Conservation (phyloP, 2,113 vertebrate genomes). For the Amphilophus citrinellus region DNA sequence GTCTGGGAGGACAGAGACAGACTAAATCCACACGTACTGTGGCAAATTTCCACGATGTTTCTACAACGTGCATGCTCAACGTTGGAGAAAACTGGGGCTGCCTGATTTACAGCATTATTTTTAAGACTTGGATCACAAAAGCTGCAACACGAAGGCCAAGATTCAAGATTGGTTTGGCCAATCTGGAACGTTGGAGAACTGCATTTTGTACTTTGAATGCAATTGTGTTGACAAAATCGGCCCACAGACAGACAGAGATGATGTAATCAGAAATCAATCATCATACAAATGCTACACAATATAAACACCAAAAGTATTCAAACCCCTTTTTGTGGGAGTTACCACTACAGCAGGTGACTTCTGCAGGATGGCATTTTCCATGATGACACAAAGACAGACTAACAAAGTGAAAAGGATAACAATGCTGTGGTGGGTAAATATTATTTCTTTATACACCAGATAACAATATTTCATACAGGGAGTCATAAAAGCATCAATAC, state of each 20-base stretch:
- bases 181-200: background rate
- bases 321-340: background rate
- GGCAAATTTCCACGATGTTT: too few species aligned
- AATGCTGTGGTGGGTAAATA: background rate
- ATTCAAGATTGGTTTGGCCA: too few species aligned
- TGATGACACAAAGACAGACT: background rate
- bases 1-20: too few species aligned
- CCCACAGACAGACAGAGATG: background rate
- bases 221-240: background rate
- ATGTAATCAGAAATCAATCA: background rate
- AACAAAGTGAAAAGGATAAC: background rate
- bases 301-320: background rate
- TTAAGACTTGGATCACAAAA: background rate
- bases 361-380: background rate
- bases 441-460: background rate
- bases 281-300: background rate
- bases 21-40: too few species aligned
- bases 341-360: background rate
- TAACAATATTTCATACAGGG: background rate
- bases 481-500: background rate
- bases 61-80: too few species aligned
- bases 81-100: too few species aligned
- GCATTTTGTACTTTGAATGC: background rate
- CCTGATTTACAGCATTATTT: background rate
- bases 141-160: background rate